Percentiles rank a stretch among this genome's conserved stretches.
Evolutionary conservation across 2,113 vertebrate species (phyloP).

Genomic region (Brienomyrus longianalis): DNA sequence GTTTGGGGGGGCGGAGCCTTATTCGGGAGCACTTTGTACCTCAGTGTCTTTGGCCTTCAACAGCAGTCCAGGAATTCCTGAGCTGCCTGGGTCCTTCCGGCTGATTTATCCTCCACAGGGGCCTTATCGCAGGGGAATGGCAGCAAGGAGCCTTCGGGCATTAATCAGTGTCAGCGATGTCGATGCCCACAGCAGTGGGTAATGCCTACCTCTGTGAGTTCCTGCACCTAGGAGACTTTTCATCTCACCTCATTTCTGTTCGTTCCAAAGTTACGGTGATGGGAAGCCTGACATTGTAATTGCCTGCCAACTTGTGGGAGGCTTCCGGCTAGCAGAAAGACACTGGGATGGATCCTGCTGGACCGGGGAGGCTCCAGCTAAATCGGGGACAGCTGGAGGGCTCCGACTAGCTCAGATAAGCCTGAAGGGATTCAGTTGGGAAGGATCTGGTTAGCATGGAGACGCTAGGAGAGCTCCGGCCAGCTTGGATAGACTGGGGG

Average conservation of each 20-base stretch:
- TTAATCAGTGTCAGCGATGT: conserved; percentile 39
- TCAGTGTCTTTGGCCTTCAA: conserved; percentile 24
- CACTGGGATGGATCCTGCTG: not conserved
- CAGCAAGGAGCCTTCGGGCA: conserved; percentile 19
- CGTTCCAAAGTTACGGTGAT: not conserved
- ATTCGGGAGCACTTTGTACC: not conserved
- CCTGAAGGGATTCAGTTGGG: not conserved
- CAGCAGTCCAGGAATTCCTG: conserved; percentile 39
- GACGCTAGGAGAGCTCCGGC: not conserved
- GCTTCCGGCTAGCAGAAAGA: not conserved
- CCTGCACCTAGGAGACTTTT: not conserved
- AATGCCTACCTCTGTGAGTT: conserved; percentile 1
- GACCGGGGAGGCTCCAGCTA: not conserved
- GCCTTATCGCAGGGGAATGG: conserved; percentile 30
- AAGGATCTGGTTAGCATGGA: not conserved
- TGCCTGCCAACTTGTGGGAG: not conserved
- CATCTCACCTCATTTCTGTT: not conserved
- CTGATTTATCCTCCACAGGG: conserved; percentile 40
- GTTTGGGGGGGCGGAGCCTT: not conserved
- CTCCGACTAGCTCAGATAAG: not conserved
- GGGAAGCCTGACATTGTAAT: conserved; percentile 15
- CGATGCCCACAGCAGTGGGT: conserved; percentile 21
- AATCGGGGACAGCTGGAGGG: not conserved
- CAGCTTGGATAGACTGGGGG: not conserved
- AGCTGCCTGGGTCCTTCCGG: conserved; percentile 33